A percentile compares a stretch with the other conserved stretches of the same genome.
These are phyloP conservation scores for Oxyteleia sp. DNA, from an alignment of 2,888 invertebrate species.

Conservation along the genomic window DNA sequence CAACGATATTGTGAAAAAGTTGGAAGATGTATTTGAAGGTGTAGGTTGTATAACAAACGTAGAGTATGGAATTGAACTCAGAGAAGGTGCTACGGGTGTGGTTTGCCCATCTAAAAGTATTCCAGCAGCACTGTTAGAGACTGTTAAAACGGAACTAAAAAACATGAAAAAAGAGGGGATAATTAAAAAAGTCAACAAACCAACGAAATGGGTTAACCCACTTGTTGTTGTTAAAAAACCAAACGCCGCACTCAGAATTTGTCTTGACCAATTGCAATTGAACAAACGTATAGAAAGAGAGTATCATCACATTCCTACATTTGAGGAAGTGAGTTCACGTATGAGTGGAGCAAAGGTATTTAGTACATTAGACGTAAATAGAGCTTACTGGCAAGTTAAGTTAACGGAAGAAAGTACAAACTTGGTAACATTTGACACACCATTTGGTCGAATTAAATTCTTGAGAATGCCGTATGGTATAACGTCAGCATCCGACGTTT, in stretches of 20 bases:
- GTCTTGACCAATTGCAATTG: constrained; percentile 78
- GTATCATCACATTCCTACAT: constrained; percentile 75
- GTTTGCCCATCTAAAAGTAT: constrained; percentile 40
- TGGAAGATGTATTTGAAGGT: constrained; percentile 67
- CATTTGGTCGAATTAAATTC: too few relatives aligned
- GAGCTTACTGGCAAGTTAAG: too few relatives aligned
- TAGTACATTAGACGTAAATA: constrained; percentile 31
- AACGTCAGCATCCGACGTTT: background rate
- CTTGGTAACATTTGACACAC: too few relatives aligned
- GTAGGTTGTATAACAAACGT: constrained; percentile 68
- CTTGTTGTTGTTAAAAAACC: constrained; percentile 52
- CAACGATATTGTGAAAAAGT: background rate
- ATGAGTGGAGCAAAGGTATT: constrained; percentile 76
- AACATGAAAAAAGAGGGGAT: constrained; percentile 24
- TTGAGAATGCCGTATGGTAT: too few relatives aligned
- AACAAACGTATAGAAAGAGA: constrained; percentile 76
- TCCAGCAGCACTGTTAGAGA: constrained; percentile 33
- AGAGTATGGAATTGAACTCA: constrained; percentile 75
- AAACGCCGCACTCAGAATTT: constrained; percentile 74
- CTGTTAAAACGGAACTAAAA: constrained; percentile 36
- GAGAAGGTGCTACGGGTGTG: constrained; percentile 55
- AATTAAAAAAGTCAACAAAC: constrained; percentile 67
- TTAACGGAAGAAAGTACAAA: too few relatives aligned
- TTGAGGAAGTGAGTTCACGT: constrained; percentile 77
- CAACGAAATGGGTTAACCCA: constrained; percentile 70